Evolutionary conservation across 2,888 invertebrate genomes (phyloP), one percentile per base, ranked within the genome.

Genomic region (Ctenicera cuprea): DNA sequence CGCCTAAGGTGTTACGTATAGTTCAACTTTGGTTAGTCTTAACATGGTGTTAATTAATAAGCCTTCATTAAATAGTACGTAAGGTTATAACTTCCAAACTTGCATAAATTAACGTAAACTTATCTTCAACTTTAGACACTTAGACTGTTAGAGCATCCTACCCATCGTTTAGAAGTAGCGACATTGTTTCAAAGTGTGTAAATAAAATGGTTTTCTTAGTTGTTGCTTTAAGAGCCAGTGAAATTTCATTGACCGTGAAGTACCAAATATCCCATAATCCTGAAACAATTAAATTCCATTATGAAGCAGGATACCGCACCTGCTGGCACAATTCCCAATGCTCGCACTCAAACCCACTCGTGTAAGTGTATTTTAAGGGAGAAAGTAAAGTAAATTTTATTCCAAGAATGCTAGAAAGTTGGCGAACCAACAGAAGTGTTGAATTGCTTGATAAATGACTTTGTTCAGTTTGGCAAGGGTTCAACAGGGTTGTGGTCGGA

Each of bases 401-500:
- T 38, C 20, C 18, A 59, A 41, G 38, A 59, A 54, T 37, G 38
- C 59, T 59, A 20, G 9, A 59, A 59, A 59, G 38, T 59, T 38
- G 4, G 59, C 3, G 37, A 59, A 20, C 38, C 37, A 16, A 18
- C 16, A 57, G 37, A 20, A 57, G 57, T 38, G 59, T 18, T 59
- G 59, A 59, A 41, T 22, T 38, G 59, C 59, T 59, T 59, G 59
- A 59, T 38, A 59, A 59, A 59, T 59, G 37, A 41, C 59, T 57
- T 57, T 38, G 59, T 38, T 59, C 18, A 59, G 59, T 38, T 59
- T 59, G 59, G 59, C 59, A 38, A 38, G 59, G 59, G 59, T 38
- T 38, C 38, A 59, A 59, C 59, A 20, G n/a, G 20, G 20, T 38
- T 16, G 59, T 59, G 37, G 59, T 38, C 18, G 20, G n/a, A 38